phyloP scores from a whole-genome alignment of 2,797 vertebrate genomes.

The Prunella strophiata region DNA sequence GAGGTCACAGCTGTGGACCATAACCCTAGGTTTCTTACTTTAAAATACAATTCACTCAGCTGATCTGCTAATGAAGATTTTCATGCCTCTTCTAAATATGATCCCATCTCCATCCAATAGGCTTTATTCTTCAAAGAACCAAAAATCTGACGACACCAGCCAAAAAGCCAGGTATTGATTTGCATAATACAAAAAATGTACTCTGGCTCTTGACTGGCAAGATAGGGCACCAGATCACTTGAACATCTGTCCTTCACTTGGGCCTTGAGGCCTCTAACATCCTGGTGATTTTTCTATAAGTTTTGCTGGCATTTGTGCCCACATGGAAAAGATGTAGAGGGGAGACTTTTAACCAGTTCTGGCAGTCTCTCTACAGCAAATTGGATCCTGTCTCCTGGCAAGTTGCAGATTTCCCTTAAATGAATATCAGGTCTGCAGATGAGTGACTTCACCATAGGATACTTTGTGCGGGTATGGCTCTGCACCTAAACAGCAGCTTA shows the following conservation, averaged over 20 bases:
- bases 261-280: not conserved
- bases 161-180: not conserved
- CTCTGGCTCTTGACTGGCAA: not conserved
- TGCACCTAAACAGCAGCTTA: not conserved
- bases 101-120: not conserved
- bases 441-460: not conserved
- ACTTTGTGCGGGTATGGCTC: not conserved
- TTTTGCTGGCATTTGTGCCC: not conserved
- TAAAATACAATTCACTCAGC: not conserved
- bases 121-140: rapidly evolving
- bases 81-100: not conserved
- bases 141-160: not conserved
- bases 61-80: not conserved
- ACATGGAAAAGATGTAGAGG: not conserved
- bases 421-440: not conserved
- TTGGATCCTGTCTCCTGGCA: not conserved
- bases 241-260: not conserved
- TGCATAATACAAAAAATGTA: not conserved
- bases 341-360: not conserved
- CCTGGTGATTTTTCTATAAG: not conserved
- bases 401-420: not conserved
- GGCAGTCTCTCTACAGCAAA: not conserved
- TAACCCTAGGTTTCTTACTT: not conserved
- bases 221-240: not conserved
- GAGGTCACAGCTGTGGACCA: not conserved